Base-by-base conservation (phyloP, 2,113 vertebrate genomes). In the Cepphus grylle region DNA sequence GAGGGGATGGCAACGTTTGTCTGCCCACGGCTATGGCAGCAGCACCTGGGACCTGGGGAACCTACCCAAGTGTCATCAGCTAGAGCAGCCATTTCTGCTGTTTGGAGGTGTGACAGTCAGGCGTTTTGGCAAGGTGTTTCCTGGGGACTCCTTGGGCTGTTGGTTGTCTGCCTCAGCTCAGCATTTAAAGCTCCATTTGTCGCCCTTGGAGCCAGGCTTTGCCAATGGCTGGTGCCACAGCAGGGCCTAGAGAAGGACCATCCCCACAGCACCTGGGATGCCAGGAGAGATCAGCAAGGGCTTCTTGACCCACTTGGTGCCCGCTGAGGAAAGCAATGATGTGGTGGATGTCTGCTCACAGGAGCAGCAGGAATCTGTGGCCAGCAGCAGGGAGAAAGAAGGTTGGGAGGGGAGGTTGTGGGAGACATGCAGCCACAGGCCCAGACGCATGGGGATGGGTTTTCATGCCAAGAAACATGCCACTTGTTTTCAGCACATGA, bases 1-100 rank as follows among this genome's bases (percentile, higher is more conserved):
- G 42, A 62, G 42, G 20, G 53, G 16, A 27, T 20, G 45, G 29
- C 1, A 19, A 61, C 0, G 0, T 56, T 32, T 38, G 40, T 49
- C 40, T 74, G 62, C 40, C 61, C 22, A 6, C 17, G 42, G 76
- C 47, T 36, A 10, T 9, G 38, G 62, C 36, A n/a, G 17, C 73
- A 66, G 67, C 56, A 40, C 27, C 27, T 43, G 40, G 21, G 67
- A 30, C 16, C 52, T 81, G 52, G 83, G 52, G n/a, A 87, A 76
- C 4, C 7, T 11, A 30, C 52, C 62, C 2, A 7, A 11, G 15
- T 26, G 32, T 49, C 23, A 40, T 22, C 67, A 52, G 34, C n/a
- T 23, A 74, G n/a, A 55, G 45, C 43, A 30, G 30, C 32, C 1
- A 0, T 42, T 38, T 43, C 66, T 70, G n/a, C 45, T 34, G 8